These are phyloP conservation scores for Aleadryas rufinucha DNA, from an alignment of 2,113 vertebrate genomes.

Conservation along the genomic window DNA sequence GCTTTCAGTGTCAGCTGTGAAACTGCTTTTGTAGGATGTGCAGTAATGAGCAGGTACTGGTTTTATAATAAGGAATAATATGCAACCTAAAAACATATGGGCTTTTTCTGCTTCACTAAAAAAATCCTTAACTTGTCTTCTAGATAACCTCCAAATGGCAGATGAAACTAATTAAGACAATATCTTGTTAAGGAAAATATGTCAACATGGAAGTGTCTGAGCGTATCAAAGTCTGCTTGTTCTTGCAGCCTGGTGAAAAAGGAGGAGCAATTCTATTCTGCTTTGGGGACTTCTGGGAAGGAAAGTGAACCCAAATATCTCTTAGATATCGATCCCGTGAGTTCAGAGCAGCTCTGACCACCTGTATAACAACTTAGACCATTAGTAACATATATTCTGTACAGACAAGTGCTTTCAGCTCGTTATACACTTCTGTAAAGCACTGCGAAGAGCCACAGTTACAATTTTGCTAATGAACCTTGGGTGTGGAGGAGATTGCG, in stretches of 20 bases:
- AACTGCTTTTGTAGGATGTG: neutral
- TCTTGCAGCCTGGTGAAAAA: constrained; percentile 24
- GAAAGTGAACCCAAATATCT: constrained; percentile 21
- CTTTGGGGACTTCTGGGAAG: neutral
- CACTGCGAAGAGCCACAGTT: neutral
- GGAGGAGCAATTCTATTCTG: neutral
- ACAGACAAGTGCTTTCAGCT: neutral
- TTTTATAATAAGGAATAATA: neutral
- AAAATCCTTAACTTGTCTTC: neutral
- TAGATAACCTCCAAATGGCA: constrained; percentile 21
- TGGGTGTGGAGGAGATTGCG: neutral
- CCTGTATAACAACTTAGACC: neutral
- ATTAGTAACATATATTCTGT: neutral
- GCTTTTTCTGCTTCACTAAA: constrained; percentile 24
- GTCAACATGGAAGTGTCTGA: neutral
- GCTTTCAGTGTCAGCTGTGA: constrained; percentile 20
- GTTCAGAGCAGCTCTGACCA: neutral
- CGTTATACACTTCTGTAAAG: neutral
- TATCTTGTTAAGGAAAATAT: constrained; percentile 37
- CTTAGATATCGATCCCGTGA: neutral
- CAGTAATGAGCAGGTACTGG: neutral
- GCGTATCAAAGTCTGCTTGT: neutral
- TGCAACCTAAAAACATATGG: neutral
- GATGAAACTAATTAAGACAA: constrained; percentile 32
- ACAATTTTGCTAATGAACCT: neutral